Conservation (phyloP, 2,113 vertebrate genomes). For the Meleagris gallopavo region DNA sequence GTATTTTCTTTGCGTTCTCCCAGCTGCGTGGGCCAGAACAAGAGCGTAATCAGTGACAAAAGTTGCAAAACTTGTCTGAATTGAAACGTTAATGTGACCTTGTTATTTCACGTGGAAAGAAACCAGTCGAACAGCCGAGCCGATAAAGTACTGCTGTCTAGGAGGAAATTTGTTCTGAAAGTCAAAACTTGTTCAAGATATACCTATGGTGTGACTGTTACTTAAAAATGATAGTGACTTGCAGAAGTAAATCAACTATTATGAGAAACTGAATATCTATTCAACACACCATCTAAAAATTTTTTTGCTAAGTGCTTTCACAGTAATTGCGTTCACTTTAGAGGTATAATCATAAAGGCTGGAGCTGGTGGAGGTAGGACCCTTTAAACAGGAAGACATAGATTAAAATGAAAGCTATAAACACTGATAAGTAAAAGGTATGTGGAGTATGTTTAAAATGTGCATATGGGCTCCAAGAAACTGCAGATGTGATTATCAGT, state of each 20-base stretch:
- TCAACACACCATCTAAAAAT: not conserved
- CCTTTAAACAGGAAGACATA: not conserved
- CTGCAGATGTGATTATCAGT: not conserved
- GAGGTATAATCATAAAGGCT: not conserved
- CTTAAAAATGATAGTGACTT: not conserved
- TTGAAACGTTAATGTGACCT: not conserved
- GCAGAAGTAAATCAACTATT: not conserved
- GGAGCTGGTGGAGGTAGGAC: not conserved
- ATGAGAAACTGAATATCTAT: not conserved
- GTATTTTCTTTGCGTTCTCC: not conserved
- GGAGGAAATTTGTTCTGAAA: not conserved
- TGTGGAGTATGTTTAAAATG: not conserved
- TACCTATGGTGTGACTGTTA: not conserved
- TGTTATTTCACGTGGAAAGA: not conserved
- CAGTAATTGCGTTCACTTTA: not conserved
- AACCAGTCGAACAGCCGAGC: not conserved
- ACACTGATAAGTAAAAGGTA: not conserved
- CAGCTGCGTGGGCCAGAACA: not conserved
- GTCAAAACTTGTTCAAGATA: not conserved
- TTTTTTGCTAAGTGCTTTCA: not conserved
- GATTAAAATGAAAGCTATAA: not conserved
- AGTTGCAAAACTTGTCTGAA: not conserved
- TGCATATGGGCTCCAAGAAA: not conserved
- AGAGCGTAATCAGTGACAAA: not conserved
- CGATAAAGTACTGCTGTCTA: not conserved